Conservation (phyloP, 2,797 vertebrate species). For the Anguilla obscura region DNA sequence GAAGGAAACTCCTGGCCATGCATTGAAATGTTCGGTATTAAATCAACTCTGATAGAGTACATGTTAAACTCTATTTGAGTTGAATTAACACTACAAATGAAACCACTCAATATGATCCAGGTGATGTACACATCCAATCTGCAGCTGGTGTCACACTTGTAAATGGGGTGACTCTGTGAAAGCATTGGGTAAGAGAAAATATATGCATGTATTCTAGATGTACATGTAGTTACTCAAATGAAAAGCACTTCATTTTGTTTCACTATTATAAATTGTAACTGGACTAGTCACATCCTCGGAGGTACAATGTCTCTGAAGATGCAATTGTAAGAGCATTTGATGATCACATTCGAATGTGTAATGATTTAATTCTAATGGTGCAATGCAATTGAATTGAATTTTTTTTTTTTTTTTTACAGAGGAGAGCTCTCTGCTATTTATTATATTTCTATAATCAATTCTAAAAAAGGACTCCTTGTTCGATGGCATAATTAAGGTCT, state of each 20-base stretch:
- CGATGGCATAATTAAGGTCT: neutral
- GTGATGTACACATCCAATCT: slow-evolving; percentile 16
- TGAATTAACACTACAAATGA: neutral
- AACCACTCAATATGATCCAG: neutral
- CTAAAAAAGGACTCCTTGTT: neutral
- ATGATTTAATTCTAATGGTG: neutral
- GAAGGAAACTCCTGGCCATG: neutral
- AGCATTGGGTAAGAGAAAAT: neutral
- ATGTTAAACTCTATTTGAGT: neutral
- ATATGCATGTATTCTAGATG: neutral
- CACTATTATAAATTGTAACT: neutral
- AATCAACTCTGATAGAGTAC: too few relatives aligned
- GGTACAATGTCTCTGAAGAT: neutral
- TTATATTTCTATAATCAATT: slow-evolving; percentile 3
- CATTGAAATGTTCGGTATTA: too few relatives aligned
- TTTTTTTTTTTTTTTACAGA: neutral
- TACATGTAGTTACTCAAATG: neutral
- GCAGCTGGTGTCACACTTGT: neutral
- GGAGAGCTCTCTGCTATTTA: neutral
- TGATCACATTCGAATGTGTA: neutral
- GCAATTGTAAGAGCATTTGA: neutral
- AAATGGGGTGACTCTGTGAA: neutral
- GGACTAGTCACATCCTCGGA: neutral
- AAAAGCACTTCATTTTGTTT: neutral
- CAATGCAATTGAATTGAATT: neutral